A percentile compares a stretch with the other conserved stretches of the same genome.
Conservation (phyloP, 1,140 invertebrate genomes). For the Cylas formicarius region DNA sequence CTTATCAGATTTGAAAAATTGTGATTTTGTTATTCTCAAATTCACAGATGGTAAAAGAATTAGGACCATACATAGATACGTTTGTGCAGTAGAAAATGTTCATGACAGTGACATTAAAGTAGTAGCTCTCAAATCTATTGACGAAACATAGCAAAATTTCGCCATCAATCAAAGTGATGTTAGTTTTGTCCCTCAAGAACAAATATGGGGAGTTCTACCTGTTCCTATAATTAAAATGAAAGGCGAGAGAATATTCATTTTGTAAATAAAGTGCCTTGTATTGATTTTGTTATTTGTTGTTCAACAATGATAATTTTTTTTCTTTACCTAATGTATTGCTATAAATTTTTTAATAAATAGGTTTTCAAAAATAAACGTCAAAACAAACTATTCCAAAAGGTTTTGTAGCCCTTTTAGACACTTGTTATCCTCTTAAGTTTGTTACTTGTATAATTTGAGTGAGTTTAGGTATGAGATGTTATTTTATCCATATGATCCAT, state of each 20-base stretch:
- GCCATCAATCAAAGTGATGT: not conserved
- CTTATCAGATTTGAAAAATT: conserved; percentile 1
- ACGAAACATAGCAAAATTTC: conserved; percentile 6
- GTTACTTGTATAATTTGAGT: too few species aligned
- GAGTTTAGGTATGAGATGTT: too few species aligned
- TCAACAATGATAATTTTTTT: too few species aligned
- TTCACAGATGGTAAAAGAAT: conserved; percentile 9
- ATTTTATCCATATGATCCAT: too few species aligned
- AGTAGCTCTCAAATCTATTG: conserved; percentile 1
- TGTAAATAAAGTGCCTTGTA: not conserved
- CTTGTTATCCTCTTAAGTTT: too few species aligned
- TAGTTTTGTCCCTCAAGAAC: not conserved
- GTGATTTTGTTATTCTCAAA: conserved; percentile 5
- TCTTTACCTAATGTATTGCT: too few species aligned
- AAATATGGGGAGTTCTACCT: conserved; percentile 10
- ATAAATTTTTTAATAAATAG: too few species aligned
- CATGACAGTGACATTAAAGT: conserved; percentile 2
- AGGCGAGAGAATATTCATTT: conserved; percentile 10
- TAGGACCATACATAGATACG: conserved; percentile 9
- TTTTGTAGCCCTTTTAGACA: too few species aligned
- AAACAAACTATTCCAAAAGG: too few species aligned
- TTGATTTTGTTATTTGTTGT: too few species aligned
- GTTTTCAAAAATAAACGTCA: too few species aligned
- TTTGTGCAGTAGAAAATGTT: conserved; percentile 4
- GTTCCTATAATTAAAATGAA: conserved; percentile 6